phyloP scores from a whole-genome alignment of 2,797 vertebrate species.

The Kryptopterus vitreolus region DNA sequence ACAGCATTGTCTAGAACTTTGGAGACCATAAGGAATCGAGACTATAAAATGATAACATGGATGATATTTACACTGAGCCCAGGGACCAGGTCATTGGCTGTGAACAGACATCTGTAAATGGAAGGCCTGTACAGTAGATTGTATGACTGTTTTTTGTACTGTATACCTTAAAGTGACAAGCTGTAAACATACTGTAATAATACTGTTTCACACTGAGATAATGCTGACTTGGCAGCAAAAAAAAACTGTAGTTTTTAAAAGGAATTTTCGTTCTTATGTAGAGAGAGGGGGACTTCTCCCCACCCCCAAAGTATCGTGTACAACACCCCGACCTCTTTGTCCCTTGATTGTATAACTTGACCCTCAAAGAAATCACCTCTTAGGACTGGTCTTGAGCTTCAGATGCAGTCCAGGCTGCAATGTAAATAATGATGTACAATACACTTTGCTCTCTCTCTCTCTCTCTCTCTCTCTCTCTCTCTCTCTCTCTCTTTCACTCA shows the following conservation, averaged over 20 bases:
- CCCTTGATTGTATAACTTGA: constrained; percentile 99
- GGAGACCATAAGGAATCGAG: constrained; percentile 87
- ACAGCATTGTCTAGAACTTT: constrained; percentile 72
- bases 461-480: constrained; percentile 65
- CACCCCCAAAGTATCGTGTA: constrained; percentile 97
- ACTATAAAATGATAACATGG: constrained; percentile 85
- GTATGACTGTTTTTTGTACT: constrained; percentile 96
- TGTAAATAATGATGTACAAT: constrained; percentile 99
- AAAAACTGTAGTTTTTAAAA: constrained; percentile 99
- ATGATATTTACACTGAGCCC: constrained; percentile 85
- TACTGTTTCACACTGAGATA: constrained; percentile 95
- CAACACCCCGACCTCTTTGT: constrained; percentile 99
- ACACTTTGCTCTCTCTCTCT: constrained; percentile 73
- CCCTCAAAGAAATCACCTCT: constrained; percentile 95
- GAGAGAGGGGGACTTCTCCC: constrained; percentile 90
- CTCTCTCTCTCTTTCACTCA: constrained; percentile 71
- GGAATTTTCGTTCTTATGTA: constrained; percentile 98
- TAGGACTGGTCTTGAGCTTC: constrained; percentile 99
- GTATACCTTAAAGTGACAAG: constrained; percentile 85
- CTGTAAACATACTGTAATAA: constrained; percentile 85
- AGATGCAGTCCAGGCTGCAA: constrained; percentile 93
- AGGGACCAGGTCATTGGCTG: constrained; percentile 88
- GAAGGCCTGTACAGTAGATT: constrained; percentile 98
- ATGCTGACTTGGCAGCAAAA: constrained; percentile 92
- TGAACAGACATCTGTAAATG: constrained; percentile 87